phyloP scores from a whole-genome alignment of 2,113 vertebrate species.

The Rhadina sibilatrix region DNA sequence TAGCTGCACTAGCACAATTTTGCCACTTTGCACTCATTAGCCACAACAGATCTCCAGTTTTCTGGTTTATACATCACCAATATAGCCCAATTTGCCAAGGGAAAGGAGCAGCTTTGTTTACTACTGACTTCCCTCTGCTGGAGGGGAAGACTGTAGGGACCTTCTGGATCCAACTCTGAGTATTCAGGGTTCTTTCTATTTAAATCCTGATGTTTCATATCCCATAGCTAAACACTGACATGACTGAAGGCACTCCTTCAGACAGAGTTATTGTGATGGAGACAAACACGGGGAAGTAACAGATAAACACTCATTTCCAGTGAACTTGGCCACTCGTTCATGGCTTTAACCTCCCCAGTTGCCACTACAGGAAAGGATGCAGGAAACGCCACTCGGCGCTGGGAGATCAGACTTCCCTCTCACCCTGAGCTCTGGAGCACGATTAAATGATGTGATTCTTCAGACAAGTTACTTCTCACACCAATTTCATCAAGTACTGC shows the following conservation, averaged over 20 bases:
- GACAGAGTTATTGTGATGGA: not conserved
- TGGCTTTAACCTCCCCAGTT: not conserved
- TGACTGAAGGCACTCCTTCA: not conserved
- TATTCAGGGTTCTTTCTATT: not conserved
- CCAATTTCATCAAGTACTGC: not conserved
- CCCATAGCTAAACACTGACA: not conserved
- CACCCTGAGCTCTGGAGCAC: not conserved
- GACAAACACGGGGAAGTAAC: not conserved
- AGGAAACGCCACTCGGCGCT: not conserved
- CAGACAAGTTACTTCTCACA: not conserved
- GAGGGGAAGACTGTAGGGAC: not conserved
- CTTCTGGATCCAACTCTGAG: not conserved
- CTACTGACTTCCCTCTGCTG: not conserved
- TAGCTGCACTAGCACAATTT: not conserved
- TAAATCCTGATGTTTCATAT: not conserved
- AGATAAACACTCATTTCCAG: constrained; percentile 25
- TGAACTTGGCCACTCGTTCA: not conserved
- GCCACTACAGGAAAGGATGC: constrained; percentile 9
- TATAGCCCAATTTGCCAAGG: not conserved
- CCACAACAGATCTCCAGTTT: not conserved
- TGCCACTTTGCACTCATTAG: not conserved
- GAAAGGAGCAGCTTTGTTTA: not conserved
- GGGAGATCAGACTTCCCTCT: not conserved
- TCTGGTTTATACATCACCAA: accelerated
- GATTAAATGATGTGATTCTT: not conserved